Base-by-base conservation (phyloP, 1,140 invertebrate species). In the Zaprionus davidi region DNA sequence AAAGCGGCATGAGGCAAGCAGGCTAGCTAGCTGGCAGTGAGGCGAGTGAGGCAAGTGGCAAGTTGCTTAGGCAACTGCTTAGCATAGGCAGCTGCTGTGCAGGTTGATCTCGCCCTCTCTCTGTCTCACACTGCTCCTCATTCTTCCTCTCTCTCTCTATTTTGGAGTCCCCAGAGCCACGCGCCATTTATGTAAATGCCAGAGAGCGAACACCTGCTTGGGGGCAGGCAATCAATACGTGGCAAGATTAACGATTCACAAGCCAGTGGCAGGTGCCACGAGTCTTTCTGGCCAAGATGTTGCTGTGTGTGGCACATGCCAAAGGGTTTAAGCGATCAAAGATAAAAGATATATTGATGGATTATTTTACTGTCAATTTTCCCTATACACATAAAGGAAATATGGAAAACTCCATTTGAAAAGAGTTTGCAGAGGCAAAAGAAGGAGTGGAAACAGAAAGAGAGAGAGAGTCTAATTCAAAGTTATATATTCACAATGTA, bases 171-270 rank as follows among this genome's bases (percentile, higher is more conserved):
- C 38, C 51, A n/a, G 22, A 22, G 59, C 62, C 78, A 78, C 78
- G 78, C 78, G 78, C 78, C 78, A 64, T 71, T 81, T 81, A 81
- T 81, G 76, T 78, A 78, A 81, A 81, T 81, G 46, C 4, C 73
- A 59, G 26, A 41, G 41, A 34, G 46, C 26, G 12, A 34, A 31
- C 58, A 65, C 73, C 66, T 58, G 67, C 64, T 20, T 22, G 38
- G 65, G 38, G 26, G 36, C 44, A 46, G 38, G 53, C 55, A 67
- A 46, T 67, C 65, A 58, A 67, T 67, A 31, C 15, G 63, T 36
- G 7, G 12, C 26, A 34, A 28, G 41, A 34, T 69, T 69, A 51
- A 59, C 38, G 12, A 55, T 36, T 34, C 34, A 20, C 36, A 17
- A 11, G 15, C 1, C 20, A 12, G 11, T 55, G 9, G 64, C 64